Evolutionary conservation across 2,888 invertebrate species (phyloP).

Genomic region (Parasteatoda lunata): DNA sequence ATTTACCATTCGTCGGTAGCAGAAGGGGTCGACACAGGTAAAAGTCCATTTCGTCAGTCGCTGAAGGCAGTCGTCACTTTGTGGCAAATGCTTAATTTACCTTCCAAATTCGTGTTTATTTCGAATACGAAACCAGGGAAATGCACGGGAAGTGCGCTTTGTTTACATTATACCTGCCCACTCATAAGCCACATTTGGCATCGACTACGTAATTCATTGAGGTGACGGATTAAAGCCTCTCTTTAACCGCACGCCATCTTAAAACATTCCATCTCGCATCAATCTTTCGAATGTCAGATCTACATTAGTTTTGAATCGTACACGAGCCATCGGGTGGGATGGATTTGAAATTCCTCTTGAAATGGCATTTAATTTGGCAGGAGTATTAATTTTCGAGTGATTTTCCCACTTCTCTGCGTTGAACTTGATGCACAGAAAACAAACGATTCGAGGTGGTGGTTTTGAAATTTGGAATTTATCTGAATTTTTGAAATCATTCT

Average conservation of each 20-base stretch:
- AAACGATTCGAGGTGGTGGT: no score
- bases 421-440: no score
- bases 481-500: no score
- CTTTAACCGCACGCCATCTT: conserved; percentile 2
- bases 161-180: not conserved
- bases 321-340: not conserved
- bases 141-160: not conserved
- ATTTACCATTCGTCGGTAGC: conserved; percentile 42
- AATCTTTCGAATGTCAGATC: not conserved
- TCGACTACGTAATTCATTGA: not conserved
- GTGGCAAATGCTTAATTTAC: not conserved
- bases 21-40: conserved; percentile 55
- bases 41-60: conserved; percentile 45
- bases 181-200: conserved; percentile 1
- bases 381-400: not conserved
- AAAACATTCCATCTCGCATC: not conserved
- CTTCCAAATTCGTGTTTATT: not conserved
- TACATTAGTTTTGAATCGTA: not conserved
- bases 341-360: not conserved
- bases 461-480: no score
- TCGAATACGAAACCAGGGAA: not conserved
- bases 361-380: not conserved
- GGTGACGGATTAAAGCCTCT: not conserved
- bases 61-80: not conserved
- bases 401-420: not conserved